Evolutionary conservation across 2,888 invertebrate species (phyloP).

Genomic region (Caenorhabditis becei): DNA sequence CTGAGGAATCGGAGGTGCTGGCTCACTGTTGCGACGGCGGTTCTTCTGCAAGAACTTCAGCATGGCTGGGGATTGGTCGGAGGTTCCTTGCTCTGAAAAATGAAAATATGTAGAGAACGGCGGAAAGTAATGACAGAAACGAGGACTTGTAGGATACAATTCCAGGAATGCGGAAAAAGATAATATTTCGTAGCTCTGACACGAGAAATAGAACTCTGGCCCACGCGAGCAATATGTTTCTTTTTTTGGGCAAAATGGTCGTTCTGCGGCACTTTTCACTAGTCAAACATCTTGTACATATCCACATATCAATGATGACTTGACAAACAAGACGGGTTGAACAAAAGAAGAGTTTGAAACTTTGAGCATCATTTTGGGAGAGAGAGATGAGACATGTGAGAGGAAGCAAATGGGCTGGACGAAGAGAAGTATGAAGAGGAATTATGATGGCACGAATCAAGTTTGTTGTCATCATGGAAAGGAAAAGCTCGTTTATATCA

Average conservation of each 20-base stretch:
- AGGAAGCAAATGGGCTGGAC: constrained; percentile 22
- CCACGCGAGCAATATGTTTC: constrained; percentile 31
- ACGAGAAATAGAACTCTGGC: background rate
- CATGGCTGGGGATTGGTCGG: constrained; percentile 22
- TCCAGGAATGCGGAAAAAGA: no score
- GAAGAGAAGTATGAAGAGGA: constrained; percentile 13
- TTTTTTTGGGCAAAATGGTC: constrained; percentile 22
- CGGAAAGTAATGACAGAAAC: background rate
- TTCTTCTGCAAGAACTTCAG: constrained; percentile 53
- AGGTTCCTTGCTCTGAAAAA: no score
- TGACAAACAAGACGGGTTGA: constrained; percentile 16
- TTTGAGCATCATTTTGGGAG: background rate
- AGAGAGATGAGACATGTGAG: constrained; percentile 29
- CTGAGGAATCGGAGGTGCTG: constrained; percentile 42
- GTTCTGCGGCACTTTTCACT: no score
- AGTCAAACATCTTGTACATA: no score
- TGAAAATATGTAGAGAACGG: background rate
- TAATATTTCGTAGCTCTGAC: no score
- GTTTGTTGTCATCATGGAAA: constrained; percentile 22
- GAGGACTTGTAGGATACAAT: background rate
- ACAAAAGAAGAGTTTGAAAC: constrained; percentile 38
- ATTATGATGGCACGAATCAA: constrained; percentile 48
- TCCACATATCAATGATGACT: constrained; percentile 49
- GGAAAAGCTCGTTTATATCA: constrained; percentile 3
- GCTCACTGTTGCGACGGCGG: constrained; percentile 51